phyloP scores from a whole-genome alignment of 2,888 invertebrate species.

The Callyntrura sp. region DNA sequence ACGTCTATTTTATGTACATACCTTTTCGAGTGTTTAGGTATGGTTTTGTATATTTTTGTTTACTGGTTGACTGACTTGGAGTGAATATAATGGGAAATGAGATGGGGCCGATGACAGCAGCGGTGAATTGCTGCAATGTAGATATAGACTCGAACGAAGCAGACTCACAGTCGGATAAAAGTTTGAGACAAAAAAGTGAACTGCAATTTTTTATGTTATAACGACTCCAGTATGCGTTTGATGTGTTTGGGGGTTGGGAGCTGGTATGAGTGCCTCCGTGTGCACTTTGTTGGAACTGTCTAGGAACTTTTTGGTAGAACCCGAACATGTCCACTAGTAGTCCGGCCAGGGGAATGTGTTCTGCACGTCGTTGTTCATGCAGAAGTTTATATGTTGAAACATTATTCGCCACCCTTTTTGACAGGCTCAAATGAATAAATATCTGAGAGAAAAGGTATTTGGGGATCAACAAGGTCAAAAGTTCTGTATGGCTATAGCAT shows the following conservation, averaged over 20 bases:
- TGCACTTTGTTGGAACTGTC: conserved; percentile 23
- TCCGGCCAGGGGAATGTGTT: too few species aligned
- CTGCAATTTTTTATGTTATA: conserved; percentile 50
- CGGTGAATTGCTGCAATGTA: conserved; percentile 13
- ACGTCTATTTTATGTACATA: conserved; percentile 1
- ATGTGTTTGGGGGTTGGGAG: neutral
- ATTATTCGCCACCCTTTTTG: too few species aligned
- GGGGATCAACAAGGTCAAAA: too few species aligned
- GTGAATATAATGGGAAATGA: neutral
- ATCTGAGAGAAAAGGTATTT: too few species aligned
- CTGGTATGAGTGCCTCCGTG: conserved; percentile 36
- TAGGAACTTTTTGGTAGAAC: too few species aligned
- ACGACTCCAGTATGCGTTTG: neutral
- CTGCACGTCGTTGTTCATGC: too few species aligned
- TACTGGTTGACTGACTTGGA: neutral
- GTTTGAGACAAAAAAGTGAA: neutral
- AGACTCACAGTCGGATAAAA: conserved; percentile 24
- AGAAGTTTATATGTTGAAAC: too few species aligned
- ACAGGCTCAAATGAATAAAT: too few species aligned
- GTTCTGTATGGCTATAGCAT: too few species aligned
- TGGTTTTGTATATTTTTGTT: neutral
- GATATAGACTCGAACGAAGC: neutral
- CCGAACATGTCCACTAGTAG: too few species aligned
- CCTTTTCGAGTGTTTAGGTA: neutral
- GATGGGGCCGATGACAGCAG: conserved; percentile 61